Conservation (phyloP, 1,140 invertebrate genomes). For the Panulirus ornatus region DNA sequence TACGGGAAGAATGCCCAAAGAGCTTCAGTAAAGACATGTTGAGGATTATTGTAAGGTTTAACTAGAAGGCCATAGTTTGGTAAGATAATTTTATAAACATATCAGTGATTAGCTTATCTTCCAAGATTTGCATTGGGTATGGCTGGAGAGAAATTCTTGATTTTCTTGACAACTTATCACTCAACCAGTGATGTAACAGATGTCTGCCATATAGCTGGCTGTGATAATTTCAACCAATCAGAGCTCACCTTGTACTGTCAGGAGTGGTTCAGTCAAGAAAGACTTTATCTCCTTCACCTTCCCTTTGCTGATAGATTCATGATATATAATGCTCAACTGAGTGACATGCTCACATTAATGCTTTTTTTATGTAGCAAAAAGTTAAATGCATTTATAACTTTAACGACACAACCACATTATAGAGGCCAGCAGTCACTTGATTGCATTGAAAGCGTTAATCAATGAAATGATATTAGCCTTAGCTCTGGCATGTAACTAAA, state of each 20-base stretch:
- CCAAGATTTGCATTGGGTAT: not conserved
- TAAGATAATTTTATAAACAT: not conserved
- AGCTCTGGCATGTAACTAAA: not conserved
- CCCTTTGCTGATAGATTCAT: not conserved
- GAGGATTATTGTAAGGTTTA: not conserved
- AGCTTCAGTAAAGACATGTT: not conserved
- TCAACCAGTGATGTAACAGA: no score
- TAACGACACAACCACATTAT: not conserved
- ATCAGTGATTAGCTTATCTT: not conserved
- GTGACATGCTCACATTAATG: not conserved
- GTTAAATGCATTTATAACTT: not conserved
- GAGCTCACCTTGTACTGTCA: no score
- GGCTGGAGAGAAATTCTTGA: not conserved
- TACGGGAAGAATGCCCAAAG: not conserved
- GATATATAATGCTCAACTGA: slow-evolving; percentile 1
- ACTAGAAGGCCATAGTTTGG: not conserved
- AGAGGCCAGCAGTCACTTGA: not conserved
- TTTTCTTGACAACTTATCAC: no score
- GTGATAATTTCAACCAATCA: no score
- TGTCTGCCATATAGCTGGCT: no score
- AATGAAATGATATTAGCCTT: not conserved
- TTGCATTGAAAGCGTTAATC: no score
- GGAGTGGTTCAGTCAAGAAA: no score
- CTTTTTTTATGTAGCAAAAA: not conserved
- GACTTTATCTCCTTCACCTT: not conserved